Evolutionary conservation across 1,140 invertebrate species (phyloP).

Genomic region (Mycetomoellerius zeteki): DNA sequence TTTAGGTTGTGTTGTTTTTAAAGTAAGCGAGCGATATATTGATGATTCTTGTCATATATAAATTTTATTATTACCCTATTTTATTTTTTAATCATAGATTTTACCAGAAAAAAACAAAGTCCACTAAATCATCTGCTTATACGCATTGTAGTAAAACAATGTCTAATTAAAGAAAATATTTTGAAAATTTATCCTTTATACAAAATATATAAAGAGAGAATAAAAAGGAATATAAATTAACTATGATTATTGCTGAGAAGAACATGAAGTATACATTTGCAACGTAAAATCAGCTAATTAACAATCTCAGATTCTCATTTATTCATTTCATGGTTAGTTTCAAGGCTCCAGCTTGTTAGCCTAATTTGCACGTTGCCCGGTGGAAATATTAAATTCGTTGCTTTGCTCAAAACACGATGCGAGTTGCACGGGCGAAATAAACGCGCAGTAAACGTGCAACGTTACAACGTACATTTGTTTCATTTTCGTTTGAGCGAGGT

Average conservation of each 20-base stretch:
- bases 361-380: slow-evolving; percentile 27
- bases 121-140: neutral
- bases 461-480: slow-evolving; percentile 2
- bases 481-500: slow-evolving; percentile 22
- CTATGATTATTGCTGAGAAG: neutral
- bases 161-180: neutral
- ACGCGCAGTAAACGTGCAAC: neutral
- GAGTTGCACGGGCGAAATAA: slow-evolving; percentile 9
- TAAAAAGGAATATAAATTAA: neutral
- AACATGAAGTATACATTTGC: neutral
- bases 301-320: neutral
- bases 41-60: neutral
- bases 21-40: neutral
- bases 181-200: neutral
- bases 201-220: neutral
- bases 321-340: neutral
- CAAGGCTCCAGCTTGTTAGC: slow-evolving; percentile 21
- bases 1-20: too few species aligned
- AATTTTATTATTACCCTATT: neutral
- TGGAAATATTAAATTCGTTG: slow-evolving; percentile 28
- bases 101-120: neutral
- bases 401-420: slow-evolving; percentile 14
- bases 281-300: slow-evolving; percentile 31
- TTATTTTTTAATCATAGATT: neutral
- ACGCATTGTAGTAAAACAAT: neutral